Conservation (phyloP, 2,888 invertebrate genomes). For the Phyllotreta striolata region DNA sequence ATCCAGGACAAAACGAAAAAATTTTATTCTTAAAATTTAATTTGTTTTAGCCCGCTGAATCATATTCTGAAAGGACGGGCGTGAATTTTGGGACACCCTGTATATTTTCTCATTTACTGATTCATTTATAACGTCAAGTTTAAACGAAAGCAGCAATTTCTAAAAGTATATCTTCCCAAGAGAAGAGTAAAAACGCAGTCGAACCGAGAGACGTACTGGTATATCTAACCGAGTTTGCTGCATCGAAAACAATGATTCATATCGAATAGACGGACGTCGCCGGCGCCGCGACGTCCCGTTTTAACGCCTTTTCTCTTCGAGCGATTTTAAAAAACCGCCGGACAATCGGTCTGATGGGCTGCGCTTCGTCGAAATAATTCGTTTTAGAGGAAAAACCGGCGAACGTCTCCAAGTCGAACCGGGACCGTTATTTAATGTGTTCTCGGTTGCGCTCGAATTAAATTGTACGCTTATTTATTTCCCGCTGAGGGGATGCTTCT, state of each 20-base stretch:
- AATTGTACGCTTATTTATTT: slow-evolving; percentile 11
- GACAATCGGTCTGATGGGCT: slow-evolving; percentile 13
- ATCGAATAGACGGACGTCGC: slow-evolving; percentile 16
- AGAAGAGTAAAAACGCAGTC: slow-evolving; percentile 2
- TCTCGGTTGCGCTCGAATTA: slow-evolving; percentile 8
- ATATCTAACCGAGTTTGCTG: slow-evolving; percentile 10
- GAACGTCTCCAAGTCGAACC: background rate
- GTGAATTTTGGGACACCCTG: no score
- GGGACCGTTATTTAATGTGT: slow-evolving; percentile 4
- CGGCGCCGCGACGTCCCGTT: slow-evolving; percentile 17
- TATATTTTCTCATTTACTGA: no score
- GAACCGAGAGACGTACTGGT: background rate
- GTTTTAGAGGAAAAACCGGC: background rate
- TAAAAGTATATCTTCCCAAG: background rate
- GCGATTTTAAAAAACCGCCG: slow-evolving; percentile 18
- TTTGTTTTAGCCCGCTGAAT: no score
- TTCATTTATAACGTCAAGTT: no score
- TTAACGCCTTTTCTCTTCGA: slow-evolving; percentile 12
- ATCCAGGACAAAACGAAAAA: no score
- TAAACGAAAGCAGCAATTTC: background rate
- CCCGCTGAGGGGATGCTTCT: background rate
- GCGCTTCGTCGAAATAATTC: slow-evolving; percentile 9
- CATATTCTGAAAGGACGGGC: no score
- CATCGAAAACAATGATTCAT: slow-evolving; percentile 19
- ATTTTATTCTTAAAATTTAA: no score